Evolutionary conservation across 2,113 vertebrate species (phyloP).

Genomic region (Misgurnus mizolepis): DNA sequence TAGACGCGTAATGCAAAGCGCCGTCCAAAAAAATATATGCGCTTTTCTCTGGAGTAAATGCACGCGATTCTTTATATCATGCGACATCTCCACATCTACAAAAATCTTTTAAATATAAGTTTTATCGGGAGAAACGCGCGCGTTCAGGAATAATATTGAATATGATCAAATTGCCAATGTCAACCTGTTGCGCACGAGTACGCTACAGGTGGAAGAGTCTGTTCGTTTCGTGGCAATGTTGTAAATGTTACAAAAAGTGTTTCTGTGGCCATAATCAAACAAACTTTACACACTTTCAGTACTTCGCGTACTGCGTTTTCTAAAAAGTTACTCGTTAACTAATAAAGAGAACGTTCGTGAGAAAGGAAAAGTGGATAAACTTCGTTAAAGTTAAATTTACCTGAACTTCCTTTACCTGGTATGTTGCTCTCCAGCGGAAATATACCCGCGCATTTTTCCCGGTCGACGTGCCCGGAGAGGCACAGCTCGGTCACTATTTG

Average conservation of each 20-base stretch:
- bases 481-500: conserved; percentile 95
- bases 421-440: conserved; percentile 82
- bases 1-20: not conserved
- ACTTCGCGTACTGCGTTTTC: not conserved
- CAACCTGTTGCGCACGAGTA: conserved; percentile 67
- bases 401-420: conserved; percentile 85
- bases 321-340: not conserved
- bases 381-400: conserved; percentile 70
- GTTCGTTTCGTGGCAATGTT: not conserved
- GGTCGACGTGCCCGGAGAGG: conserved; percentile 87
- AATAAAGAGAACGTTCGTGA: not conserved
- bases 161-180: not conserved
- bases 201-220: conserved; percentile 28
- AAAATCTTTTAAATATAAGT: not conserved
- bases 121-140: not conserved
- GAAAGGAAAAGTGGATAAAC: not conserved
- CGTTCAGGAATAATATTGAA: not conserved
- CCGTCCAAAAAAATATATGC: not conserved
- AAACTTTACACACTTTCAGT: not conserved
- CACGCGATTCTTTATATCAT: not conserved
- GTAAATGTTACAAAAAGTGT: not conserved
- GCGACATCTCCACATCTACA: not conserved
- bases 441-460: conserved; percentile 91
- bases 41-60: not conserved
- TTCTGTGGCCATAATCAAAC: not conserved